Evolutionary conservation across 1,140 invertebrate species (phyloP).

Genomic region (Apis cerana): DNA sequence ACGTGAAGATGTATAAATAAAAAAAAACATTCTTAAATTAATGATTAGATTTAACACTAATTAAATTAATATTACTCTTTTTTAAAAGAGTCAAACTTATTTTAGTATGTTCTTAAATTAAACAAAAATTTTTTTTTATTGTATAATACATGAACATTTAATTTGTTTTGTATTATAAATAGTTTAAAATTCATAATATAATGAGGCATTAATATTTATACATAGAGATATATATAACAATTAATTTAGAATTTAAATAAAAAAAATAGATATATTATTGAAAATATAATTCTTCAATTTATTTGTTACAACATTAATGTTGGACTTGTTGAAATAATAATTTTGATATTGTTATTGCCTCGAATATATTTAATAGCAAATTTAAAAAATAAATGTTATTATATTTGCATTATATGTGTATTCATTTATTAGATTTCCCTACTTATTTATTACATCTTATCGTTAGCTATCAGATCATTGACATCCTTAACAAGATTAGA

Average conservation of each 20-base stretch:
- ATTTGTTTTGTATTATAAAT: not conserved
- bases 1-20: slow-evolving; percentile 70
- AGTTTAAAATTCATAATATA: slow-evolving; percentile 3
- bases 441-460: slow-evolving; percentile 45
- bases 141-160: not conserved
- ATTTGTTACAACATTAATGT: not conserved
- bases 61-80: too few relatives aligned
- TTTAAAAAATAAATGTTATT: slow-evolving; percentile 32
- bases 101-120: not conserved
- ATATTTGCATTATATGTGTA: not conserved
- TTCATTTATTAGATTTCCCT: not conserved
- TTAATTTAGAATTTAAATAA: slow-evolving; percentile 2
- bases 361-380: not conserved
- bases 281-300: not conserved
- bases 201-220: too few relatives aligned
- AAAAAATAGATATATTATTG: not conserved
- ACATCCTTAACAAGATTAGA: slow-evolving; percentile 63
- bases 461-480: slow-evolving; percentile 58
- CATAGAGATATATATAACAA: not conserved
- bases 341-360: slow-evolving; percentile 25
- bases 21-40: not conserved
- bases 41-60: not conserved
- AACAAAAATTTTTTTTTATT: slow-evolving; percentile 21
- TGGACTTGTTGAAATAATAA: not conserved
- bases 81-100: not conserved